Evolutionary conservation across 2,797 vertebrate species (phyloP).

Genomic region (Pantherophis vulpinus): DNA sequence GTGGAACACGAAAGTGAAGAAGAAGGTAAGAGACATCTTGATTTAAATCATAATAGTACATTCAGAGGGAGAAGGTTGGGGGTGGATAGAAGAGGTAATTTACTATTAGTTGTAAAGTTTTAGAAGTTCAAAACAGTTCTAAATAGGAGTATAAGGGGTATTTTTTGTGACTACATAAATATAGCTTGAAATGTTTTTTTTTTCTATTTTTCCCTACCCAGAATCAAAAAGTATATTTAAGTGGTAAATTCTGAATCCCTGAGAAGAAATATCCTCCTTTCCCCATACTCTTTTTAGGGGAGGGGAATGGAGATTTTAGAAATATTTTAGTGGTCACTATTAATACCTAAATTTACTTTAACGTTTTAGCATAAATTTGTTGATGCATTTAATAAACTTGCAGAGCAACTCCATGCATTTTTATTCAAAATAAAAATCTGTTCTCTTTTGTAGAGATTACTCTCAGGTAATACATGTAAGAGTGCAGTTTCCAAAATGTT

Average conservation of each 20-base stretch:
- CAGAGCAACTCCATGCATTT: background rate
- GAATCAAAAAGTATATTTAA: background rate
- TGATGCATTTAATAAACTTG: background rate
- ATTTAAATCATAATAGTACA: constrained; percentile 18
- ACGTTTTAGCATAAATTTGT: background rate
- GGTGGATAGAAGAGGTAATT: background rate
- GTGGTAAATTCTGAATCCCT: background rate
- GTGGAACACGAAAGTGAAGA: constrained; percentile 81
- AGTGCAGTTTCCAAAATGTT: background rate
- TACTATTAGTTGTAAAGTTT: background rate
- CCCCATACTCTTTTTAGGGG: background rate
- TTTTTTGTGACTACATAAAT: background rate
- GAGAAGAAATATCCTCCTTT: background rate
- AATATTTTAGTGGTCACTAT: background rate
- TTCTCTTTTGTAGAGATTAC: background rate
- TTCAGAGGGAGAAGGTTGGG: background rate
- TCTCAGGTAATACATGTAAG: background rate
- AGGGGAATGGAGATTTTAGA: background rate
- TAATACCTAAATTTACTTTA: background rate
- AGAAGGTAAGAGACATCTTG: constrained; percentile 78
- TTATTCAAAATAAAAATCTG: background rate
- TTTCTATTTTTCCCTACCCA: too few relatives aligned
- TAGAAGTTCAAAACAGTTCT: background rate
- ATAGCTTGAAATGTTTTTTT: background rate
- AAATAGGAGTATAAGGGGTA: background rate